Base-by-base conservation (phyloP, 2,888 invertebrate species). In the Magallana nippona region DNA sequence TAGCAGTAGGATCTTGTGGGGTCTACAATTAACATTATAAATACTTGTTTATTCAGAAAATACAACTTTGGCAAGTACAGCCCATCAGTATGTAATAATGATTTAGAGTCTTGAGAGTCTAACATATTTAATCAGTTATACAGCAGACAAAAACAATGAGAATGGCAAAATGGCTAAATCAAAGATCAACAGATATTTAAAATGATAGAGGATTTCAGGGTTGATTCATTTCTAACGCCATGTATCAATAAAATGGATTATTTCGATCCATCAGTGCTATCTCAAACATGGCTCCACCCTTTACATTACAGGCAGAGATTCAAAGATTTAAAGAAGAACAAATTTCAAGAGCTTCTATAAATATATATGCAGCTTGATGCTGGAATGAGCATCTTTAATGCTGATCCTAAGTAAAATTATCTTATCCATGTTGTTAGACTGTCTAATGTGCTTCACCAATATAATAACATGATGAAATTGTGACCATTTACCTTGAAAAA, bases 21-120 rank as follows among this genome's bases (percentile, higher is more conserved):
- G 83, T 80, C 85, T 86, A 79, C 55, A 83, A 82, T 10, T 19
- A 13, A 60, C n/a, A 78, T 32, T 15, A 19, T 15, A 27, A 44
- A 22, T 55, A 78, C 55, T 78, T 2, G 55, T n/a, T n/a, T n/a
- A n/a, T n/a, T n/a, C n/a, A n/a, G n/a, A n/a, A n/a, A n/a, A n/a
- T n/a, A n/a, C n/a, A n/a, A n/a, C n/a, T n/a, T n/a, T n/a, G n/a
- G n/a, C 44, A 44, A 44, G 44, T 44, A 44, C 44, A 44, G 3
- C 44, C 44, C 44, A 44, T 44, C 44, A 44, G 44, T 44, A 8
- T 44, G 5, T 44, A 44, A 44, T 44, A 44, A 44, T 44, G 44
- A 44, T 44, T 44, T 44, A 44, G 10, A 44, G 8, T 44, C 44
- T 8, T 5, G 44, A 8, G 44, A 44, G 44, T 44, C 44, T 44